Conservation (phyloP, 1,140 invertebrate genomes). For the Thrips palmi region DNA sequence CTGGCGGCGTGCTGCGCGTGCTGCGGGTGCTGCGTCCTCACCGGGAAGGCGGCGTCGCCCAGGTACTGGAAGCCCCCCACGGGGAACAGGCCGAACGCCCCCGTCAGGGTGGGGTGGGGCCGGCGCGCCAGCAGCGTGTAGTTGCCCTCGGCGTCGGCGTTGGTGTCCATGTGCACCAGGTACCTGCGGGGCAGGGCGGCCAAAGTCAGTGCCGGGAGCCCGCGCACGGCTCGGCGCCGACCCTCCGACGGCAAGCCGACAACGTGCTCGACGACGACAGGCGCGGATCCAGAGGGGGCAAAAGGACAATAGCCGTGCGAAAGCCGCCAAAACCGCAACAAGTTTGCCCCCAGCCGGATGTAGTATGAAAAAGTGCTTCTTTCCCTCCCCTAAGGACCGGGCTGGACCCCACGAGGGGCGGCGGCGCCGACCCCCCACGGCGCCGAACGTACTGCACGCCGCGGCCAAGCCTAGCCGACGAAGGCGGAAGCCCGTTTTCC, state of each 20-base stretch:
- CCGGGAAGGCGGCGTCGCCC: slow-evolving; percentile 30
- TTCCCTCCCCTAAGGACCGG: too few species aligned
- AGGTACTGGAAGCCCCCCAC: slow-evolving; percentile 42
- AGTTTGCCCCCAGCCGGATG: not conserved
- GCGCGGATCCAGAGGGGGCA: not conserved
- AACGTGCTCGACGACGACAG: too few species aligned
- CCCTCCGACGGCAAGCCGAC: too few species aligned
- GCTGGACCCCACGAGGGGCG: too few species aligned
- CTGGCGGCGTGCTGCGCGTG: too few species aligned
- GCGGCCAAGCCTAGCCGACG: too few species aligned
- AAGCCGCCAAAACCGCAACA: not conserved
- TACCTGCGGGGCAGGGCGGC: slow-evolving; percentile 45
- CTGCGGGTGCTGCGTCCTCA: slow-evolving; percentile 29
- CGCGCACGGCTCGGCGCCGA: too few species aligned
- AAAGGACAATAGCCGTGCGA: not conserved
- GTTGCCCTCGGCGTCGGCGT: slow-evolving; percentile 90
- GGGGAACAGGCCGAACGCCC: slow-evolving; percentile 53
- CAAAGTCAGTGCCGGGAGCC: too few species aligned
- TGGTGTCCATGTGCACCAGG: slow-evolving; percentile 80
- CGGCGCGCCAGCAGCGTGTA: slow-evolving; percentile 70
- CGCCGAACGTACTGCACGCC: too few species aligned
- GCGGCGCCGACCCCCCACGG: too few species aligned
- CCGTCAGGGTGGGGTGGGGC: slow-evolving; percentile 19
- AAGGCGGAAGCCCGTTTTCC: too few species aligned
- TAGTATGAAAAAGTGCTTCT: not conserved